Evolutionary conservation across 2,797 vertebrate genomes (phyloP).

Genomic region (Pyrrhura leucotis): DNA sequence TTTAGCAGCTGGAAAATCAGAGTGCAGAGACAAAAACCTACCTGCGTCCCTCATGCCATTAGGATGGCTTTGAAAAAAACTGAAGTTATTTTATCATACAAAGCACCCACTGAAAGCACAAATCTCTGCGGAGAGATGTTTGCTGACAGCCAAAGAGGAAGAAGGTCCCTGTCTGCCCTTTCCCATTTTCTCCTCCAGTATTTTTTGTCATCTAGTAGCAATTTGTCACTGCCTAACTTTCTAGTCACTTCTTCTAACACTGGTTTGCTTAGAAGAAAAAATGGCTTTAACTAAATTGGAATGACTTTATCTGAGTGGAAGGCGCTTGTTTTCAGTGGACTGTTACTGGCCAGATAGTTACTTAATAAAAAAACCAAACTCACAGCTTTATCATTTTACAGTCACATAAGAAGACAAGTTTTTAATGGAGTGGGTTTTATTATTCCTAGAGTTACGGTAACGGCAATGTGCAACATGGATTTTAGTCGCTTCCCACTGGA

Average conservation of each 20-base stretch:
- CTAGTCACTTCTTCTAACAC: background rate
- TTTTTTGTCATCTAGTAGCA: background rate
- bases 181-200: background rate
- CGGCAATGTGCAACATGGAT: slow-evolving; percentile 99
- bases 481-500: slow-evolving; percentile 96
- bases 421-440: background rate
- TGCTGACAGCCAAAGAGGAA: background rate
- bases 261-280: background rate
- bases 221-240: background rate
- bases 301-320: background rate
- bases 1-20: background rate
- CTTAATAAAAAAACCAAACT: background rate
- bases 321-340: background rate
- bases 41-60: background rate
- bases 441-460: slow-evolving; percentile 91
- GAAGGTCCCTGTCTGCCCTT: background rate
- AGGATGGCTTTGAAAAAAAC: background rate
- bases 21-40: background rate
- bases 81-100: background rate
- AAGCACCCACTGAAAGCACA: background rate
- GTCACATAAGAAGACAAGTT: background rate
- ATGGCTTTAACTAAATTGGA: background rate
- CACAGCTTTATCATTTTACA: background rate
- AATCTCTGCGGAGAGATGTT: background rate
- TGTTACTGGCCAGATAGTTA: background rate